Base-by-base conservation (phyloP, 2,797 vertebrate genomes). In the Lepilemur ruficaudatus region DNA sequence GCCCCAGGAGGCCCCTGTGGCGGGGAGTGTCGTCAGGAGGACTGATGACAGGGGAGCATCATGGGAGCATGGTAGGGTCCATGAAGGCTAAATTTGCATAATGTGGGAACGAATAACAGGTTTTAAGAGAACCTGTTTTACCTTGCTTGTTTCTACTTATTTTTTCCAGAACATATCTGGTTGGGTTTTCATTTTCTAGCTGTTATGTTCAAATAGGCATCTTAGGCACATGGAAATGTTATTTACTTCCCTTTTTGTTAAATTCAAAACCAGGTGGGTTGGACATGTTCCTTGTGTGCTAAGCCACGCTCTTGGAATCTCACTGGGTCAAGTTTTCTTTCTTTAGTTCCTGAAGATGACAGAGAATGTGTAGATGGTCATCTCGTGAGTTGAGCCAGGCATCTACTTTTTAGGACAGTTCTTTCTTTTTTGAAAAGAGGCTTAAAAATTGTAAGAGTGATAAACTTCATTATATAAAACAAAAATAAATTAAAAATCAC, bases 141-240 rank as follows among this genome's bases (percentile, higher is more conserved):
- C 8, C 12, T 3, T 72, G 28, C 50, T 79, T 50, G 35, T 85
- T 89, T 81, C n/a, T 89, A 13, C 81, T 73, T 92, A 59, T 65
- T 79, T 89, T 41, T 41, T 59, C 28, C 23, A 75, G 43, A 80
- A 28, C 9, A 5, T 82, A 55, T 20, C 41, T 94, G 69, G 84
- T 85, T 91, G 73, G 30, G 76, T 90, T 94, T 95, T 88, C 13
- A 72, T 90, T 97, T 88, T 52, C 57, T 93, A 78, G n/a, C 35
- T 57, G 87, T 92, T 78, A 14, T 57, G 22, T 80, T 91, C 79
- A 48, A n/a, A 50, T 41, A 92, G 41, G 70, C 15, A 70, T 89
- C 63, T 82, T 86, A 75, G 23, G 48, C 61, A 38, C 6, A 23
- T 20, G 30, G 38, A n/a, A 59, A 65, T 84, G 30, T 65, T 17